Evolutionary conservation across 2,113 vertebrate genomes (phyloP), one percentile per base, ranked within the genome.

Genomic region (Ovibos moschatus): DNA sequence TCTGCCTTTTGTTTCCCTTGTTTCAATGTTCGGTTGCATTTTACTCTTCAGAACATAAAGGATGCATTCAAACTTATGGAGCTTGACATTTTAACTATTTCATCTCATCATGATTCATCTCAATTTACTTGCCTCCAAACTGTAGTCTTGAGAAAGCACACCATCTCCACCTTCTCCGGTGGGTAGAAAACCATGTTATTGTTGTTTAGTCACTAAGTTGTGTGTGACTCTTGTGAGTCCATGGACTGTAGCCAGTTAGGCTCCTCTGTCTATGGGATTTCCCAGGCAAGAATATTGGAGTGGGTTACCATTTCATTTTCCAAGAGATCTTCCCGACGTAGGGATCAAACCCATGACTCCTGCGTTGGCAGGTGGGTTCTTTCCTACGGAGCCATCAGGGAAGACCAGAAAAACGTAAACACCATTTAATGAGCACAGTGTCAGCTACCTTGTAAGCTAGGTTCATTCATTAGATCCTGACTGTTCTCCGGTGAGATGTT

Each of bases 91-190:
- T 98, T 98, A 99, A 98, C 98, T 98, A 89, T 98, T 98, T 98
- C 97, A 93, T 97, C 97, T 98, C 98, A 97, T 95, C 83, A 90
- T 97, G 98, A 98, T 98, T 99, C 98, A 98, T 99, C 98, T 98
- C 98, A 97, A 98, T 99, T 99, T 98, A 96, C 97, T 99, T 98
- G 98, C 98, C 97, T 98, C 97, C 97, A 89, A 98, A 98, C 98
- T 84, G 97, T 86, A 93, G 95, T 97, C 79, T 85, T 95, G 98
- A 98, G 97, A 98, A 98, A 97, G 98, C 58, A 30, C 95, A 97
- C 95, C 94, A 82, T 97, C 0, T 85, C 96, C 50, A 78, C 97
- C 90, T 96, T 98, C 96, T 97, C 96, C 71, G 21, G 60, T 57
- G 84, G 71, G 21, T 94, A 93, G 97, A 98, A 98, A 98, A 95